Conservation (phyloP, 2,113 vertebrate genomes). For the Parus major region DNA sequence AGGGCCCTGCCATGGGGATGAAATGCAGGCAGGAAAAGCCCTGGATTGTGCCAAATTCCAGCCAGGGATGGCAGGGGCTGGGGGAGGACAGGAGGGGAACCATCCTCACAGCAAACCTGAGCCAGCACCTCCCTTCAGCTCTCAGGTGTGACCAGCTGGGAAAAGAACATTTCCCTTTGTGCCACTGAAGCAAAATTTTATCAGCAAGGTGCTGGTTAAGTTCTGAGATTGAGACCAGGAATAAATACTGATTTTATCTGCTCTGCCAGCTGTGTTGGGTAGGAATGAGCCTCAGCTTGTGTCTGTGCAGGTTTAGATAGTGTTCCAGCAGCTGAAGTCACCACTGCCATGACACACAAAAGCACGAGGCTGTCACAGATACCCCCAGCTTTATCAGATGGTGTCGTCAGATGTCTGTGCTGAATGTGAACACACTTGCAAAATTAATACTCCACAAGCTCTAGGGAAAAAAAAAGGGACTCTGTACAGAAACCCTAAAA, state of each 20-base stretch:
- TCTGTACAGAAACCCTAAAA: background rate
- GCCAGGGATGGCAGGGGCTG: background rate
- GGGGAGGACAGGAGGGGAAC: background rate
- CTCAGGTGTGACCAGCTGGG: background rate
- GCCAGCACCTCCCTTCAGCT: background rate
- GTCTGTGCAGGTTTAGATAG: background rate
- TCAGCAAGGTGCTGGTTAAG: background rate
- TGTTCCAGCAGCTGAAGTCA: background rate
- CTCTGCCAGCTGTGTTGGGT: background rate
- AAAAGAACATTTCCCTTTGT: background rate
- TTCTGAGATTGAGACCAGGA: background rate
- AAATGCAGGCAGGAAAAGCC: background rate
- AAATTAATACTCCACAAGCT: background rate
- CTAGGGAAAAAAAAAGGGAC: background rate
- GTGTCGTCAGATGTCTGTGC: background rate
- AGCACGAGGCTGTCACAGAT: background rate
- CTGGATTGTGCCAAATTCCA: fast-evolving
- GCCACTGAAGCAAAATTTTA: fast-evolving
- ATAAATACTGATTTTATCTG: background rate
- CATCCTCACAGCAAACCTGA: background rate
- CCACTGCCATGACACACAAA: background rate
- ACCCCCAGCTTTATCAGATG: background rate
- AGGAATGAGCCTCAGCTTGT: background rate
- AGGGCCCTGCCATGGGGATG: fast-evolving
- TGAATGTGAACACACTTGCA: background rate